Evolutionary conservation across 2,113 vertebrate species (phyloP), one percentile per base, ranked within the genome.

Genomic region (Rhinogobius similis): DNA sequence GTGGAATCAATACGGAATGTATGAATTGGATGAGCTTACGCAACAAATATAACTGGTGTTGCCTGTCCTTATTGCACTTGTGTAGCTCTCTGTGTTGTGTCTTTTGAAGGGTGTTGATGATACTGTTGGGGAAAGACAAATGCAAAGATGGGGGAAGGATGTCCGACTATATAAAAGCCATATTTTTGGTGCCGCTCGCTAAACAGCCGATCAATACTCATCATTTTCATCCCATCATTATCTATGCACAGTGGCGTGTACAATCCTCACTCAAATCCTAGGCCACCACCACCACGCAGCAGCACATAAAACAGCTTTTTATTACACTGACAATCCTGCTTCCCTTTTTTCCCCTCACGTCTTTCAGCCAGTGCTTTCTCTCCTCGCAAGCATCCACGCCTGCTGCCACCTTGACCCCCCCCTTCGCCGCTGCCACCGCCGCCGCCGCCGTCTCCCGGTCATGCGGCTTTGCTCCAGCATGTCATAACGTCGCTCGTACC

Each of bases 21-120:
- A 82, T 72, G 87, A 90, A 91, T 91, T 72, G 87, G 89, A 88
- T 82, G 82, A 78, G 77, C 86, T 92, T 92, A 90, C 86, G 81
- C 90, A 92, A 93, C 26, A 87, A 9, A n/a, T 50, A 10, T n/a
- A 2, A 50, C 82, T 73, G 82, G 78, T 73, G 74, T 81, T 80
- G 83, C 73, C 73, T 58, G 70, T 74, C 77, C 79, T 39, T 59
- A 63, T 66, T 65, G n/a, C 13, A 18, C 18, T 10, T 10, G 71
- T 73, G 65, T 67, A 76, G 53, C 65, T 86, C 65, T 86, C 81
- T 77, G 76, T 82, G 74, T 72, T 78, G 58, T 36, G 80, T 81
- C 78, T 68, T 79, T 72, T 70, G 52, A 67, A 78, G 56, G 68
- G 53, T 62, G 73, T 48, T 67, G 76, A 62, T 58, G 24, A 27